These are phyloP conservation scores for Streptopelia turtur DNA, from an alignment of 2,797 vertebrate genomes.

Conservation along the genomic window DNA sequence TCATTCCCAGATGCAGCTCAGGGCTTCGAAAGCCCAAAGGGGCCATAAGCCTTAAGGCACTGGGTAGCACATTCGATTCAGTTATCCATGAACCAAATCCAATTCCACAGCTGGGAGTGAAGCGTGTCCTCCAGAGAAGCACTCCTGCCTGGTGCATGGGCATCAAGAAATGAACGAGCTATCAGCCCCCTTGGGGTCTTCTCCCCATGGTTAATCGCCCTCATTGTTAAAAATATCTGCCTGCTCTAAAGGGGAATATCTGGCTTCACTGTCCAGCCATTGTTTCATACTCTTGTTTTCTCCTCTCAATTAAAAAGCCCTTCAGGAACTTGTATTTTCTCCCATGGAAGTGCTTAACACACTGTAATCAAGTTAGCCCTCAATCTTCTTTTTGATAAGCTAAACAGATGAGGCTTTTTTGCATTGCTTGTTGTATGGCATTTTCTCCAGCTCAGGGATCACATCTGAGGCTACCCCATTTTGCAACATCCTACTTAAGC, in stretches of 20 bases:
- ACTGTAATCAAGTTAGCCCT: constrained; percentile 47
- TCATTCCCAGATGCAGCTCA: not conserved
- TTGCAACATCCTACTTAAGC: constrained; percentile 66
- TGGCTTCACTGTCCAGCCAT: constrained; percentile 62
- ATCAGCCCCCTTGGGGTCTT: constrained; percentile 39
- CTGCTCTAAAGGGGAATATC: constrained; percentile 60
- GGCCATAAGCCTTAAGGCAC: not conserved
- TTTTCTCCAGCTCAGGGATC: constrained; percentile 54
- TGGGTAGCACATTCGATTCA: not conserved
- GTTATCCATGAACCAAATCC: not conserved
- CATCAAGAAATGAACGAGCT: constrained; percentile 3
- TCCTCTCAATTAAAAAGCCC: constrained; percentile 67
- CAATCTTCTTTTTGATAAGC: constrained; percentile 48
- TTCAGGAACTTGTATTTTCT: constrained; percentile 66
- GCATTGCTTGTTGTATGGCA: constrained; percentile 2
- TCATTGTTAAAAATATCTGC: constrained; percentile 58
- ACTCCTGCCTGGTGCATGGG: not conserved
- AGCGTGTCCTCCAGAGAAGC: constrained; percentile 8
- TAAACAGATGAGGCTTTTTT: constrained; percentile 24
- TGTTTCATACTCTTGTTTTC: constrained; percentile 63
- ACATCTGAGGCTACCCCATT: constrained; percentile 55
- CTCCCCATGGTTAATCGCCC: constrained; percentile 51
- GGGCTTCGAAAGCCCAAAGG: not conserved
- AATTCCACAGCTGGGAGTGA: not conserved
- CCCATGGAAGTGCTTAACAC: constrained; percentile 45